These are phyloP conservation scores for Heptranchias perlo DNA, from an alignment of 2,113 vertebrate genomes.

Conservation along the genomic window DNA sequence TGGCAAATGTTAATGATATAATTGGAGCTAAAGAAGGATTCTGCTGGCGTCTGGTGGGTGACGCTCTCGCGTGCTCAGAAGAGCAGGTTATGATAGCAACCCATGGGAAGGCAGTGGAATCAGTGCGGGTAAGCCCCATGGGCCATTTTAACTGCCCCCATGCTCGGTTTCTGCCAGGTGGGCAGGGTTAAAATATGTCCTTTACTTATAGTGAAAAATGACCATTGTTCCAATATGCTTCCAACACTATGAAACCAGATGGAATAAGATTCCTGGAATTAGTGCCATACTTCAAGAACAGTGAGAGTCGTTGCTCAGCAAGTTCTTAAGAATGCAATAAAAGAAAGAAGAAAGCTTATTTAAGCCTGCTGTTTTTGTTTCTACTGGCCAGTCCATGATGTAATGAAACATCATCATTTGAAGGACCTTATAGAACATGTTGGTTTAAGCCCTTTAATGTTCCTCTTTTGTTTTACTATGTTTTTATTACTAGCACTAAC, in stretches of 20 bases:
- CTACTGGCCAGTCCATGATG: not conserved
- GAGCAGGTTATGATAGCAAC: too few species aligned
- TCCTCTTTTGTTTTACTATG: not conserved
- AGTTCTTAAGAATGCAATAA: not conserved
- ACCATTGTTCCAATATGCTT: not conserved
- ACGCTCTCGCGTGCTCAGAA: too few species aligned
- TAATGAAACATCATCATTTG: not conserved
- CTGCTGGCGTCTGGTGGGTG: too few species aligned
- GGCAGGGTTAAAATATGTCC: too few species aligned
- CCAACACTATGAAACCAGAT: not conserved
- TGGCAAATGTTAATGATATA: too few species aligned
- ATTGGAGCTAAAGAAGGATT: too few species aligned
- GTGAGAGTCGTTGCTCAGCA: not conserved
- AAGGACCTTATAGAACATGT: not conserved
- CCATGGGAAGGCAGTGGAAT: too few species aligned
- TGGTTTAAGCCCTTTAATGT: not conserved
- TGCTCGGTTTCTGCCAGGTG: too few species aligned
- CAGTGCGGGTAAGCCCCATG: too few species aligned
- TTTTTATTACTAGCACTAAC: not conserved
- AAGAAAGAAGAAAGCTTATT: not conserved
- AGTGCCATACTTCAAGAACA: not conserved
- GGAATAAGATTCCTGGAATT: not conserved
- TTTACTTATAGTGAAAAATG: too few species aligned
- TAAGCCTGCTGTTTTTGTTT: not conserved
- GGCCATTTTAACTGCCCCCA: too few species aligned